Evolutionary conservation across 1,140 invertebrate genomes (phyloP).

Genomic region (Drosophila pectinifera): DNA sequence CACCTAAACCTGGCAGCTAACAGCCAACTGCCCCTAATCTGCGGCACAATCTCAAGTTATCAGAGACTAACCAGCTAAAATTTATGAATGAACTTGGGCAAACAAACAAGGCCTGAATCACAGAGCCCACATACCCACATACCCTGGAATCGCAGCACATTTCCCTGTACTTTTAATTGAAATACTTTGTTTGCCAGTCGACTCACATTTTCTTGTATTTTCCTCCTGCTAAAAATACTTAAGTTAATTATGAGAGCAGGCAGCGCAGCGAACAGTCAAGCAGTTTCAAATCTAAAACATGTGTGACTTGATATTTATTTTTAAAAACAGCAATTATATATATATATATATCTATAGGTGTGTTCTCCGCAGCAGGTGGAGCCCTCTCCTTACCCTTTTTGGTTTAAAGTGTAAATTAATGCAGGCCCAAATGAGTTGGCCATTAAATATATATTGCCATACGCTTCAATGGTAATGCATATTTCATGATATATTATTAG

Average conservation of each 20-base stretch:
- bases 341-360: neutral
- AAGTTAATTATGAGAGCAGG: conserved; percentile 77
- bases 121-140: too few species aligned
- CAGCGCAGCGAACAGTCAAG: conserved; percentile 44
- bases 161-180: conserved; percentile 64
- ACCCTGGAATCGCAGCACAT: neutral
- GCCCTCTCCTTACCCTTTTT: neutral
- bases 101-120: too few species aligned
- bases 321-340: conserved; percentile 48
- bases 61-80: conserved; percentile 25
- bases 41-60: conserved; percentile 66
- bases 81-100: conserved; percentile 70
- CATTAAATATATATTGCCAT: conserved; percentile 43
- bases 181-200: conserved; percentile 55
- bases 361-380: too few species aligned
- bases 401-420: conserved; percentile 47
- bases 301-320: conserved; percentile 81
- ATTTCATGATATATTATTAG: conserved; percentile 13
- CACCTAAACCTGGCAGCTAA: conserved; percentile 9
- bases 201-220: conserved; percentile 25
- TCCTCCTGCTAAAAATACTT: conserved; percentile 74
- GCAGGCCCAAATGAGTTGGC: conserved; percentile 55
- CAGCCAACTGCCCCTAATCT: conserved; percentile 52
- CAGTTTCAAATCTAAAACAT: conserved; percentile 75
- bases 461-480: conserved; percentile 8